These are phyloP conservation scores for Apodemia hepburni DNA, from an alignment of 2,888 invertebrate genomes.

Conservation along the genomic window DNA sequence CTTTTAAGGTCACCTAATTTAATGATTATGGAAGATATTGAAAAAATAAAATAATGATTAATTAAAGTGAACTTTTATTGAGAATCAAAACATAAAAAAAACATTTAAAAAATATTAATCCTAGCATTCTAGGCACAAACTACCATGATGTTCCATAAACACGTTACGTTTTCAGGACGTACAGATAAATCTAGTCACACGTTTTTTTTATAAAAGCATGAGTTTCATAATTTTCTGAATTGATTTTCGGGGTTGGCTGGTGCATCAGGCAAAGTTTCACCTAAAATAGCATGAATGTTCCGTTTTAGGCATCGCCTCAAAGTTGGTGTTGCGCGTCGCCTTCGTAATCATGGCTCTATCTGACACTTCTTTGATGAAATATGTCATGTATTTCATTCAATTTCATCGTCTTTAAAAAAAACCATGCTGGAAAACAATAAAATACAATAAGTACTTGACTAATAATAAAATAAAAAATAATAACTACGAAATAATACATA, in stretches of 20 bases:
- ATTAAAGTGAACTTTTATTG: not conserved
- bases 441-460: too few species aligned
- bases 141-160: conserved; percentile 22
- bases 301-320: conserved; percentile 13
- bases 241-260: conserved; percentile 22
- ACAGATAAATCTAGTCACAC: conserved; percentile 19
- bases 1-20: not conserved
- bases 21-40: not conserved
- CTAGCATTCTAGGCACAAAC: not conserved
- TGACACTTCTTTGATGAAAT: conserved; percentile 23
- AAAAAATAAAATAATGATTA: not conserved
- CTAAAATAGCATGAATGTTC: conserved; percentile 22
- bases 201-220: conserved; percentile 20
- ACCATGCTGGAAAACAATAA: too few species aligned
- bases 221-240: conserved; percentile 23
- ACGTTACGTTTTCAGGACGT: conserved; percentile 23
- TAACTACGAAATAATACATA: too few species aligned
- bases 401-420: too few species aligned
- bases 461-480: too few species aligned
- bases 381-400: conserved; percentile 2
- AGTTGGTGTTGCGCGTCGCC: not conserved
- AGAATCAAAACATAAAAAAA: not conserved
- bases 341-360: conserved; percentile 22
- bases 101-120: not conserved
- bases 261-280: conserved; percentile 24